phyloP scores from a whole-genome alignment of 2,888 invertebrate species.

The Blera fallax region DNA sequence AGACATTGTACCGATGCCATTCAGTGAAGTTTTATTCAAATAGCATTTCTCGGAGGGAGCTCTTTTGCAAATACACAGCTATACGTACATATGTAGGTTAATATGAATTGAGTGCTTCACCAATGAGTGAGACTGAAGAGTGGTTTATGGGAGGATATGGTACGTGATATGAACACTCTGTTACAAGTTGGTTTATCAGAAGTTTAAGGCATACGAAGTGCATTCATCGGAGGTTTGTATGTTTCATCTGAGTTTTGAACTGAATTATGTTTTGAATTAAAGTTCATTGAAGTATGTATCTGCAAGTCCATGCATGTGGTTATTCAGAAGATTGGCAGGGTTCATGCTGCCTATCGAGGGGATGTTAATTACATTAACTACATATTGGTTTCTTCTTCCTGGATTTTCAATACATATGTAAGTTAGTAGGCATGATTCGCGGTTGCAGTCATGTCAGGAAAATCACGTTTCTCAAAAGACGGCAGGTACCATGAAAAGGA shows the following conservation, averaged over 20 bases:
- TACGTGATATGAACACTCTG: background rate
- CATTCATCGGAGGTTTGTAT: background rate
- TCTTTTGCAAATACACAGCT: background rate
- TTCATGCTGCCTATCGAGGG: too few species aligned
- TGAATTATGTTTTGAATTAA: background rate
- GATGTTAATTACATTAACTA: too few species aligned
- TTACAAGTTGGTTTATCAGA: background rate
- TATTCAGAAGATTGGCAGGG: too few species aligned
- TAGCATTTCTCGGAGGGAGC: constrained; percentile 5
- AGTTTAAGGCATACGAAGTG: background rate
- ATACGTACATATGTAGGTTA: background rate
- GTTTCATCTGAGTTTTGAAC: background rate
- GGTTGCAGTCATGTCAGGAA: too few species aligned
- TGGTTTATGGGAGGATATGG: background rate
- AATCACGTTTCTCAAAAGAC: too few species aligned
- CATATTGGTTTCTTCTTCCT: too few species aligned
- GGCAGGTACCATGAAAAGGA: too few species aligned
- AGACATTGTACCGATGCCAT: constrained; percentile 13
- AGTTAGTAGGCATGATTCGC: too few species aligned
- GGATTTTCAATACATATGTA: too few species aligned
- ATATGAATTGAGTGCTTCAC: background rate
- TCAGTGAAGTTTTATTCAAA: constrained; percentile 30
- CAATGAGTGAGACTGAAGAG: constrained; percentile 4
- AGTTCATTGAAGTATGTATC: background rate
- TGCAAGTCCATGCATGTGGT: too few species aligned